Conservation (phyloP, 2,113 vertebrate genomes). For the Murina feae region DNA sequence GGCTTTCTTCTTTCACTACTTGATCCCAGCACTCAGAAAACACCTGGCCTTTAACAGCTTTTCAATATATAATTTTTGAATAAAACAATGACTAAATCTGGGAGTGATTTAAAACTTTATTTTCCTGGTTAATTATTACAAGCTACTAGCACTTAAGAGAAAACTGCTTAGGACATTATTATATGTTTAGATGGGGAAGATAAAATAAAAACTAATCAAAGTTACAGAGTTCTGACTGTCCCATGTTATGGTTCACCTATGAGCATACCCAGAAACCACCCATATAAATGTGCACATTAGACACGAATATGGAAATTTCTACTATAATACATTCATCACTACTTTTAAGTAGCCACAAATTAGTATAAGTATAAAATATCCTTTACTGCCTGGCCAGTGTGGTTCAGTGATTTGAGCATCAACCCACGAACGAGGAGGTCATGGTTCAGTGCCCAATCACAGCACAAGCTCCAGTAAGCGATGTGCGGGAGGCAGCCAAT, state of each 20-base stretch:
- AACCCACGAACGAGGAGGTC: too few species aligned
- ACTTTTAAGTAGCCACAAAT: slow-evolving; percentile 16
- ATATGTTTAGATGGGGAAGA: neutral
- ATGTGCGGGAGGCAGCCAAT: too few species aligned
- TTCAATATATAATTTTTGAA: neutral
- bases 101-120: neutral
- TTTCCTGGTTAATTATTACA: slow-evolving; percentile 10
- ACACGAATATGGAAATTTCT: neutral
- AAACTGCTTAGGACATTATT: slow-evolving; percentile 35
- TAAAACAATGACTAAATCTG: neutral
- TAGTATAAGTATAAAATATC: neutral
- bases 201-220: neutral
- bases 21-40: neutral
- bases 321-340: neutral
- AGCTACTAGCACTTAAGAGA: neutral
- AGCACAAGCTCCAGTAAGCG: too few species aligned
- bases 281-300: neutral
- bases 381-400: neutral
- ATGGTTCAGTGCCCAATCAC: too few species aligned
- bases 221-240: neutral
- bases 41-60: neutral
- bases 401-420: too few species aligned
- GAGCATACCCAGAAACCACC: neutral
- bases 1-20: neutral
- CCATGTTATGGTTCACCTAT: neutral